These are phyloP conservation scores for Macrosiphum euphorbiae DNA, from an alignment of 2,888 invertebrate species.

Conservation along the genomic window DNA sequence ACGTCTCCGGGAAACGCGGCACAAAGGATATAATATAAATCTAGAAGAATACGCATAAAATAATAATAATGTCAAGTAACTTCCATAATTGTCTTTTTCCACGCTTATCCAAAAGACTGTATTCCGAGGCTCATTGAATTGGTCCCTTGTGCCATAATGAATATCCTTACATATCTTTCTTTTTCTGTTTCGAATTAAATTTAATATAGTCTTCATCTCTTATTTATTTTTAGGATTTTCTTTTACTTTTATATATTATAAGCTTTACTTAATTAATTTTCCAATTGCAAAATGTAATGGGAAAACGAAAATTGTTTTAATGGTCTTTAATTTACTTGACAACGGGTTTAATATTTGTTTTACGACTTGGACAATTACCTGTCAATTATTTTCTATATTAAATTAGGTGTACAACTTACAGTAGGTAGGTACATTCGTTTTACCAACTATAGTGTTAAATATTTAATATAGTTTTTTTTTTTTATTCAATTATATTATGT, in stretches of 20 bases:
- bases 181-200: slow-evolving; percentile 1
- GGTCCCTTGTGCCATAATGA: background rate
- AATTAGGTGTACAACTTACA: background rate
- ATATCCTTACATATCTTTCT: background rate
- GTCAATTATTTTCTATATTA: background rate
- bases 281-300: background rate
- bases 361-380: background rate
- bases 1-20: background rate
- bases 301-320: background rate
- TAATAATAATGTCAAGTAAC: slow-evolving; percentile 36
- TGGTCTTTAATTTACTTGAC: background rate
- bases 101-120: slow-evolving; percentile 22
- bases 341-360: background rate
- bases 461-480: background rate
- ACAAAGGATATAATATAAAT: slow-evolving; percentile 29
- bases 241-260: background rate
- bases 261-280: slow-evolving; percentile 23
- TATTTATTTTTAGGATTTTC: background rate
- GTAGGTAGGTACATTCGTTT: background rate
- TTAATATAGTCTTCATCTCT: background rate
- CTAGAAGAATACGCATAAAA: slow-evolving; percentile 15
- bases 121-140: background rate
- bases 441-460: background rate
- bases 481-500: background rate
- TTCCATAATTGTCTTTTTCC: slow-evolving; percentile 26